Evolutionary conservation across 64 coral and sea anemone genomes (phyloP).

Genomic region (Stichodactyla helianthus): DNA sequence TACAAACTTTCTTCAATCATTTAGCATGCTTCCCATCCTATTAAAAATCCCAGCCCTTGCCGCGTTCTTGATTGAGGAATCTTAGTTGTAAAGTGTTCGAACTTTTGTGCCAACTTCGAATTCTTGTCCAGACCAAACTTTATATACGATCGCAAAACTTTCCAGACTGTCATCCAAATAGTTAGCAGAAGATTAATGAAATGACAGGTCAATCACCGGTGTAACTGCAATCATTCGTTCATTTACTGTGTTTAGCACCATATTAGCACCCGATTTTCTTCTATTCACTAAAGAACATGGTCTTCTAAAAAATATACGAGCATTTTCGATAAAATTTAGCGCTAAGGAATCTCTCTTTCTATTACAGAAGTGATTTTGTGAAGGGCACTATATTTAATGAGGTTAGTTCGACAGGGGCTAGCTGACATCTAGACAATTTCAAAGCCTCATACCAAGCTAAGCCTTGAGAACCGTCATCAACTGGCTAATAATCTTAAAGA

Average conservation of each 20-base stretch:
- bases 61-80: too few relatives aligned
- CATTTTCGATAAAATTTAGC: background rate
- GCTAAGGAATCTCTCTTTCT: background rate
- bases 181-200: background rate
- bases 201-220: background rate
- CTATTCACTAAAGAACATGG: background rate
- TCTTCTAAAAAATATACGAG: too few relatives aligned
- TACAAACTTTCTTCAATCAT: background rate
- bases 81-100: too few relatives aligned
- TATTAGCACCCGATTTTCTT: background rate
- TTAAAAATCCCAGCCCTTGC: too few relatives aligned
- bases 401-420: background rate
- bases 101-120: too few relatives aligned
- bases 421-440: background rate
- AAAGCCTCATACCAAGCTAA: background rate
- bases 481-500: background rate
- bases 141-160: background rate
- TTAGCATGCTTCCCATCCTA: background rate
- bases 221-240: background rate
- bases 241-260: background rate
- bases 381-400: background rate
- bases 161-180: background rate
- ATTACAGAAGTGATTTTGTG: background rate
- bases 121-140: too few relatives aligned
- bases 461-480: background rate